Evolutionary conservation across 2,113 vertebrate species (phyloP), one percentile per base, ranked within the genome.

Genomic region (Chamaea fasciata): DNA sequence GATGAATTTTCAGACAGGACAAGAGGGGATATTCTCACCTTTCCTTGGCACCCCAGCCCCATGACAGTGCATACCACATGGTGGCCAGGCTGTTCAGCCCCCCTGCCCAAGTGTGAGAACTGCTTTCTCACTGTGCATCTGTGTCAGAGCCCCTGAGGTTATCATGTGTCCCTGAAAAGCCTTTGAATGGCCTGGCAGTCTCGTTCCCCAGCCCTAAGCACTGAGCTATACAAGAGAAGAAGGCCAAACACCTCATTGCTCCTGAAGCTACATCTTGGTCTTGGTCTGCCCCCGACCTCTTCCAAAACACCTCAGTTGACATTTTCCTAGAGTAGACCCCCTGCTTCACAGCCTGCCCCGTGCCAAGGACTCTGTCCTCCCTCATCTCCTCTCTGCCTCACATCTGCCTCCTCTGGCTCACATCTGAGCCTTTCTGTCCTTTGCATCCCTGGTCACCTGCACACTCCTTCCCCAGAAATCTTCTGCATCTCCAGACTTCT

Each of bases 91-190:
- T 83, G 73, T 59, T 46, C 27, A 64, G 68, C 30, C 17, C 20
- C 18, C 4, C 33, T 30, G n/a, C 0, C 1, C 13, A 3, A 35
- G 27, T 5, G 0, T 3, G 1, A 18, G n/a, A 73, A 33, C 55
- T 74, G 26, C 33, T 20, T 57, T 85, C 20, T 59, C 47, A 35
- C 6, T 1, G 0, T 56, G 33, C 23, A 52, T 50, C 22, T 26
- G n/a, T 78, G 22, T 41, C 60, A 67, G 91, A 82, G 41, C n/a
- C 8, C 41, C 46, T 35, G 74, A 49, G 55, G 27, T 74, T 46
- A 65, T 57, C 7, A 1, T 7, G 33, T 39, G 30, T 52, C 39
- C 57, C 62, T 59, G 12, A 68, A 71, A 73, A 89, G 67, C 63
- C 62, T 80, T 76, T 23, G 27, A 39, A 52, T 39, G 21, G 33